Conservation (phyloP, 92 coral and sea anemone genomes). For the Diadumene lineata region DNA sequence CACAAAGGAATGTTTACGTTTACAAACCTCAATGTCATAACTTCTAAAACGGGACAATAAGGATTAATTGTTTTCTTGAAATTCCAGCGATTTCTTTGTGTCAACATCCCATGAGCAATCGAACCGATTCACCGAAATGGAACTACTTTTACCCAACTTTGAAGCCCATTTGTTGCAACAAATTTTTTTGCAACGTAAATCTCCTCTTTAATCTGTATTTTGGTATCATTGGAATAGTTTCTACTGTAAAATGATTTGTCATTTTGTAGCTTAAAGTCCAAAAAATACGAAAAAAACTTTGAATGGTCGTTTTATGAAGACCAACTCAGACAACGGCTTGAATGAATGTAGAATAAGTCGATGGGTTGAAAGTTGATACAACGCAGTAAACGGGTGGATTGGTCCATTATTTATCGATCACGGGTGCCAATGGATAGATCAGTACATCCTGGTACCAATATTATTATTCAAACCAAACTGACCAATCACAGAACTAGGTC, state of each 20-base stretch:
- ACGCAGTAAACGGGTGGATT: slow-evolving; percentile 8
- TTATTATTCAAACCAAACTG: neutral
- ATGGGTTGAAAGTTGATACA: neutral
- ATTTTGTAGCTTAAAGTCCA: too few species aligned
- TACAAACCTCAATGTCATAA: slow-evolving; percentile 15
- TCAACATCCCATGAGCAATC: too few species aligned
- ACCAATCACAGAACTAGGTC: slow-evolving; percentile 15
- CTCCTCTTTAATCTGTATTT: too few species aligned
- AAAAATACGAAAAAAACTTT: too few species aligned
- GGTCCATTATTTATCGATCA: slow-evolving; percentile 21
- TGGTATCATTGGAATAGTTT: too few species aligned
- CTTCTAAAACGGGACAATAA: neutral
- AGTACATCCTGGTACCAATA: neutral
- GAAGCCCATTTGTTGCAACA: too few species aligned
- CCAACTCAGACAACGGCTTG: too few species aligned
- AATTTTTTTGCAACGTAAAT: too few species aligned
- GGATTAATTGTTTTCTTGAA: neutral
- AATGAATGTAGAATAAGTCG: neutral
- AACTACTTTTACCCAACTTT: too few species aligned
- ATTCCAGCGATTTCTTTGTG: neutral
- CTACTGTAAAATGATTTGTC: too few species aligned
- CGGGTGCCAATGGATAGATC: slow-evolving; percentile 10
- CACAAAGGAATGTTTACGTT: neutral
- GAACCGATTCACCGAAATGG: too few species aligned
- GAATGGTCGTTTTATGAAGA: too few species aligned